Percentiles rank a stretch among this genome's conserved stretches.
Evolutionary conservation across 1,140 invertebrate species (phyloP).

Genomic region (Macrobrachium rosenbergii): DNA sequence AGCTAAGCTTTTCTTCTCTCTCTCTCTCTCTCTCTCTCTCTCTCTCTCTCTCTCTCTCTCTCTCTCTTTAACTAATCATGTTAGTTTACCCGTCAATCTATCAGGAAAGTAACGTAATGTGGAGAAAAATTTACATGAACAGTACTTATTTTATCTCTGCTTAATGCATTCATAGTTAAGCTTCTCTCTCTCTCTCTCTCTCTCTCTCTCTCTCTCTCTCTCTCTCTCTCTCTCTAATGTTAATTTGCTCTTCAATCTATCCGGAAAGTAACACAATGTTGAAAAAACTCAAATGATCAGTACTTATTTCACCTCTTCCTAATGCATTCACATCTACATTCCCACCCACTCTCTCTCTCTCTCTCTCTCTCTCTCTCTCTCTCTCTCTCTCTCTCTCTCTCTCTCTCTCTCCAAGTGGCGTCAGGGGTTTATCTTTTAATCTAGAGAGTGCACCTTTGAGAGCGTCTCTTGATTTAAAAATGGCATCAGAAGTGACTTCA

Average conservation of each 20-base stretch:
- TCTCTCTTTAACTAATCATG: neutral
- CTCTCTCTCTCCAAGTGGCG: neutral
- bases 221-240: conserved; percentile 17
- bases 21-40: conserved; percentile 5
- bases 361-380: conserved; percentile 7
- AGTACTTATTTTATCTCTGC: neutral
- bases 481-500: too few species aligned
- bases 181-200: too few species aligned
- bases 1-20: neutral
- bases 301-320: neutral
- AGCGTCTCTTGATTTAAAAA: too few species aligned
- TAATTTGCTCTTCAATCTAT: neutral
- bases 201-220: conserved; percentile 8
- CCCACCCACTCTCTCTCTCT: neutral
- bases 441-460: too few species aligned
- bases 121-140: too few species aligned
- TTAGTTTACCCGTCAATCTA: neutral
- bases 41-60: neutral
- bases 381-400: neutral
- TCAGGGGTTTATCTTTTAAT: too few species aligned
- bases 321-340: neutral
- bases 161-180: neutral
- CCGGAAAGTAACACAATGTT: neutral
- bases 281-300: neutral
- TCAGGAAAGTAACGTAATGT: neutral